Conservation (phyloP, 2,797 vertebrate genomes). For the Eleutherodactylus coqui region DNA sequence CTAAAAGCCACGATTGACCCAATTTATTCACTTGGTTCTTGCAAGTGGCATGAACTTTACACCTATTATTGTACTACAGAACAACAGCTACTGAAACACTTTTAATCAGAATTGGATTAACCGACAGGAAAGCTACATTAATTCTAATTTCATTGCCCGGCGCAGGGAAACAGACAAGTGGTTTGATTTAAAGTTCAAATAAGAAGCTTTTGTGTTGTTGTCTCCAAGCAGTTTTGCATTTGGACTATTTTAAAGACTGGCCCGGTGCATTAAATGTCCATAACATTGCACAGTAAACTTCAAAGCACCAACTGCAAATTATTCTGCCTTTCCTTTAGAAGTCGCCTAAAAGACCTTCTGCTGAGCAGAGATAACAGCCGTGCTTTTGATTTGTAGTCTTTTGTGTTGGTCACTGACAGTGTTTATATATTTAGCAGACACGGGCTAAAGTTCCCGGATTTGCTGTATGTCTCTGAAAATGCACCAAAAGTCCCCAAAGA, state of each 20-base stretch:
- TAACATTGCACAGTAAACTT: slow-evolving; percentile 70
- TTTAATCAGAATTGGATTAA: slow-evolving; percentile 58
- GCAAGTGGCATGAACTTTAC: slow-evolving; percentile 42
- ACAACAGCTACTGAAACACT: slow-evolving; percentile 44
- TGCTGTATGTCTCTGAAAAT: slow-evolving; percentile 60
- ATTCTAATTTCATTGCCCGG: slow-evolving; percentile 53
- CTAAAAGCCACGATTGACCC: background rate
- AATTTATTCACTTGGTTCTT: slow-evolving; percentile 10
- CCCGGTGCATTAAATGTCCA: slow-evolving; percentile 69
- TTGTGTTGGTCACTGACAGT: slow-evolving; percentile 65
- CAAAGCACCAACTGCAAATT: slow-evolving; percentile 73
- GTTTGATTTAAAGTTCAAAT: slow-evolving; percentile 57
- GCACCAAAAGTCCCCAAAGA: slow-evolving; percentile 47
- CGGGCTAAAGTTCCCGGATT: slow-evolving; percentile 68
- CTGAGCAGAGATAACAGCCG: slow-evolving; percentile 69
- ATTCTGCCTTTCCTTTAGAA: slow-evolving; percentile 68
- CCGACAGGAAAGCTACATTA: slow-evolving; percentile 39
- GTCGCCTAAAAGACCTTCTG: slow-evolving; percentile 72
- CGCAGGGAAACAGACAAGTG: slow-evolving; percentile 30
- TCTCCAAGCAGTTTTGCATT: slow-evolving; percentile 64
- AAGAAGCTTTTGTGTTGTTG: slow-evolving; percentile 40
- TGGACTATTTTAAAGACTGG: slow-evolving; percentile 65
- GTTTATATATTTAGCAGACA: slow-evolving; percentile 70
- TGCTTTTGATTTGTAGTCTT: slow-evolving; percentile 73
- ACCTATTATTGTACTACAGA: slow-evolving; percentile 44